A percentile compares a stretch with the other conserved stretches of the same genome.
Evolutionary conservation across 2,888 invertebrate genomes (phyloP).

Genomic region (Xylota segnis): DNA sequence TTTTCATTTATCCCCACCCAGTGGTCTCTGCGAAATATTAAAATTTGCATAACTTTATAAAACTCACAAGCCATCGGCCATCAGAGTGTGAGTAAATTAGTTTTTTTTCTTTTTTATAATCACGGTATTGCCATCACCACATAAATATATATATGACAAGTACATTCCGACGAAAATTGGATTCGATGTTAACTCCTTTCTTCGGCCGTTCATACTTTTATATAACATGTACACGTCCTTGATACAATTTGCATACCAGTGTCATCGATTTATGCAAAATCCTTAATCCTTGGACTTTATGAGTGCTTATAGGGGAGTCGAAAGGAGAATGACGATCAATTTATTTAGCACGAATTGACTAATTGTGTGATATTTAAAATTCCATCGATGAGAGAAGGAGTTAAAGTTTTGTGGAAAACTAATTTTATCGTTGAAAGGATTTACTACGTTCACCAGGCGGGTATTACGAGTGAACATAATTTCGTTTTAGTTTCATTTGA

Average conservation of each 20-base stretch:
- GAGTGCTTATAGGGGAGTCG: constrained; percentile 32
- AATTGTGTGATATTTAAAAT: constrained; percentile 36
- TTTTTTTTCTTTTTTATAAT: constrained; percentile 5
- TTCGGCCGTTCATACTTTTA: background rate
- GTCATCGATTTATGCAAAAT: constrained; percentile 60
- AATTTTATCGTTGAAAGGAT: constrained; percentile 25
- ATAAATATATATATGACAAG: background rate
- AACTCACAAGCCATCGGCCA: background rate
- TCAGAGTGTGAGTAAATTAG: background rate
- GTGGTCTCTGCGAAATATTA: constrained; percentile 1
- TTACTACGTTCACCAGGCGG: background rate
- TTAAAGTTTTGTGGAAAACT: background rate
- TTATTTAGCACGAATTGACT: constrained; percentile 35
- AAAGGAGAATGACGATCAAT: constrained; percentile 15
- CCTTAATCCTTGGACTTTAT: constrained; percentile 59
- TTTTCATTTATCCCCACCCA: constrained; percentile 39
- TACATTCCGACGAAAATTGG: background rate
- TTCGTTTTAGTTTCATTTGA: too few species aligned
- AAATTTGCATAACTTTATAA: constrained; percentile 27
- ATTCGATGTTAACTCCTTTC: constrained; percentile 3
- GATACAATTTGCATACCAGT: constrained; percentile 43
- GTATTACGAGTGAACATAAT: too few species aligned
- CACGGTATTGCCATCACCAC: constrained; percentile 8
- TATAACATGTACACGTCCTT: constrained; percentile 3
- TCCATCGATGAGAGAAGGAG: constrained; percentile 20